phyloP scores from a whole-genome alignment of 1,140 invertebrate genomes.

The Andrena cerasifolii region DNA sequence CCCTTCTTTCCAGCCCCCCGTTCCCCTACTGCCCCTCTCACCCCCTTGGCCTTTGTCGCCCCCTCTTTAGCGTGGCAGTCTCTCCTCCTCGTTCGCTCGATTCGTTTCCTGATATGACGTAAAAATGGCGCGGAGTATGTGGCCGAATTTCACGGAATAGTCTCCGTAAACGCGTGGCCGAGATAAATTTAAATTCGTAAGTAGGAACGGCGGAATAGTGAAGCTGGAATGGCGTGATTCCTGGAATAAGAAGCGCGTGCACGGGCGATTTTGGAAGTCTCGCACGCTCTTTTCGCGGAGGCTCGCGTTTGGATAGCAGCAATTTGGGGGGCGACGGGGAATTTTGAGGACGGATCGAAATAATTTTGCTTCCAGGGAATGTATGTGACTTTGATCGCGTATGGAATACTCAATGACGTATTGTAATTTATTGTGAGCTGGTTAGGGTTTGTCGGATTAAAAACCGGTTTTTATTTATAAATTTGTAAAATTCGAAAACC shows the following conservation, averaged over 20 bases:
- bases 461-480: too few species aligned
- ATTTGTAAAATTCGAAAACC: too few species aligned
- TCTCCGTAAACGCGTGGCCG: constrained; percentile 1
- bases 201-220: neutral
- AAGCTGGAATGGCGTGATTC: neutral
- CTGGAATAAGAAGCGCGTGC: constrained; percentile 25
- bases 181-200: constrained; percentile 37
- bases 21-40: neutral
- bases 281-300: neutral
- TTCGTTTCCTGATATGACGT: constrained; percentile 38
- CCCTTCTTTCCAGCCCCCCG: neutral
- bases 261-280: neutral
- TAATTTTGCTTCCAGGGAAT: too few species aligned
- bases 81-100: neutral
- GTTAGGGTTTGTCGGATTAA: too few species aligned
- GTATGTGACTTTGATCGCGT: too few species aligned
- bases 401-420: too few species aligned
- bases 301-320: neutral
- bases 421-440: too few species aligned
- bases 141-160: constrained; percentile 19
- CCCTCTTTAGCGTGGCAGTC: neutral
- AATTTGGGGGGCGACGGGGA: neutral
- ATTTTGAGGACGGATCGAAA: constrained; percentile 1
- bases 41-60: too few species aligned
- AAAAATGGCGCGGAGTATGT: constrained; percentile 29